Percentiles rank a stretch among this genome's conserved stretches.
Conservation (phyloP, 1,140 invertebrate genomes). For the Drosophila parvula region DNA sequence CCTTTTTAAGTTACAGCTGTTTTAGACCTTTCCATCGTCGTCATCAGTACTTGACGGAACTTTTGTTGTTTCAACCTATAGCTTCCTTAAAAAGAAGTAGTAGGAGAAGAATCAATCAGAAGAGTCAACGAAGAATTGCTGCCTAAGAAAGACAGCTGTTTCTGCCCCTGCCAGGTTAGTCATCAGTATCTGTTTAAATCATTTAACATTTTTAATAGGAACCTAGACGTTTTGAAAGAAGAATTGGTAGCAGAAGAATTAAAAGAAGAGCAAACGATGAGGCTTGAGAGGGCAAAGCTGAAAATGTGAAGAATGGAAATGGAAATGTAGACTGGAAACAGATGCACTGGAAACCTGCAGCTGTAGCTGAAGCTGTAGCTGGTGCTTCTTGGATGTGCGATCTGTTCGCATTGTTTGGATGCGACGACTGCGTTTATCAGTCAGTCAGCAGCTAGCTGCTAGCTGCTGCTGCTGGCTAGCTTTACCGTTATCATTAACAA, state of each 20-base stretch:
- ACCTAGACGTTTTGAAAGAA: neutral
- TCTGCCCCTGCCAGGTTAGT: neutral
- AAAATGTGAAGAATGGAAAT: conserved; percentile 2
- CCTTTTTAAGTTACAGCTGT: too few species aligned
- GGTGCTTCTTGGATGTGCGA: conserved; percentile 14
- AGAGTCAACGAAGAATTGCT: too few species aligned
- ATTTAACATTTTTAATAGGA: neutral
- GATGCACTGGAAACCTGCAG: conserved; percentile 34
- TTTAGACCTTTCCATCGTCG: too few species aligned
- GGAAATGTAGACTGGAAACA: conserved; percentile 4
- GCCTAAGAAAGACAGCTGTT: too few species aligned
- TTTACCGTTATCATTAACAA: conserved; percentile 79
- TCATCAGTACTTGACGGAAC: too few species aligned
- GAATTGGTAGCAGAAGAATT: neutral
- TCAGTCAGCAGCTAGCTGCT: conserved; percentile 17
- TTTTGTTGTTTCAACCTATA: too few species aligned
- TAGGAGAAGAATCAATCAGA: too few species aligned
- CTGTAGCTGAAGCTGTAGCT: neutral
- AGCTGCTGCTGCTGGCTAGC: conserved; percentile 24
- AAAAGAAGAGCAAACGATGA: neutral
- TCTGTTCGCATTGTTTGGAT: conserved; percentile 69
- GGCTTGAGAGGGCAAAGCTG: neutral
- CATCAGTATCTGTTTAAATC: neutral
- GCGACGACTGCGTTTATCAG: conserved; percentile 73
- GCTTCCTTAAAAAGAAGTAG: too few species aligned